Percentiles rank a stretch among this genome's conserved stretches.
phyloP scores from a whole-genome alignment of 1,140 invertebrate genomes.

The Proctacanthus coquilletti region DNA sequence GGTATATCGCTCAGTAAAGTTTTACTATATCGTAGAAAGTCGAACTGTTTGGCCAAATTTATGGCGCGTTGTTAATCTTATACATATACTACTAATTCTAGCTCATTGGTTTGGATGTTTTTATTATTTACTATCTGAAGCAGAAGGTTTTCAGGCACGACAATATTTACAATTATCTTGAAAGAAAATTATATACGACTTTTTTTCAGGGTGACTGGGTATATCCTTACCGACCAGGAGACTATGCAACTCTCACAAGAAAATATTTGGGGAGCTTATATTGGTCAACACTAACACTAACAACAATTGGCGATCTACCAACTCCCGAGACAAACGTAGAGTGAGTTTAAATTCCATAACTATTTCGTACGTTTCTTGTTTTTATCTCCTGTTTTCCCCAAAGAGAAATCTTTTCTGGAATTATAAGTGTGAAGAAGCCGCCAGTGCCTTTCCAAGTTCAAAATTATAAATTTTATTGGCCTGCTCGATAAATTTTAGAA shows the following conservation, averaged over 20 bases:
- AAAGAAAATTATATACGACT: not conserved
- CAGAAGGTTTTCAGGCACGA: slow-evolving; percentile 64
- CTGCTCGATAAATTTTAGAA: no score
- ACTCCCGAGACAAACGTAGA: slow-evolving; percentile 89
- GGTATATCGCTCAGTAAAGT: slow-evolving; percentile 80
- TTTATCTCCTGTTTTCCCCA: not conserved
- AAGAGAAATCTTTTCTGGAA: no score
- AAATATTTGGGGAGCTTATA: slow-evolving; percentile 91
- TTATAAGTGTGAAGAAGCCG: no score
- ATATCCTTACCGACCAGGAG: slow-evolving; percentile 73
- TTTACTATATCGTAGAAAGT: slow-evolving; percentile 92
- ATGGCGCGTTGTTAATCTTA: slow-evolving; percentile 88
- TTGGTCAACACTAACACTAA: slow-evolving; percentile 93
- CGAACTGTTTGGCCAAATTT: slow-evolving; percentile 89
- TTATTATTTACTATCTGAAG: slow-evolving; percentile 86
- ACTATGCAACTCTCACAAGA: slow-evolving; percentile 70
- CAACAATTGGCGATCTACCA: slow-evolving; percentile 87
- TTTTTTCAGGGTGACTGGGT: slow-evolving; percentile 68
- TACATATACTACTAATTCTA: slow-evolving; percentile 85
- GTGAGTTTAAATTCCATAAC: slow-evolving; percentile 59
- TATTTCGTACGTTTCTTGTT: not conserved
- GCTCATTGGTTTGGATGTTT: slow-evolving; percentile 97
- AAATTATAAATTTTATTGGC: no score
- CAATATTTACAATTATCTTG: not conserved
- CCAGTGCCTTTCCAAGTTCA: no score